These are phyloP conservation scores for Abrostola triplasia DNA, from an alignment of 2,888 invertebrate genomes.

Conservation along the genomic window DNA sequence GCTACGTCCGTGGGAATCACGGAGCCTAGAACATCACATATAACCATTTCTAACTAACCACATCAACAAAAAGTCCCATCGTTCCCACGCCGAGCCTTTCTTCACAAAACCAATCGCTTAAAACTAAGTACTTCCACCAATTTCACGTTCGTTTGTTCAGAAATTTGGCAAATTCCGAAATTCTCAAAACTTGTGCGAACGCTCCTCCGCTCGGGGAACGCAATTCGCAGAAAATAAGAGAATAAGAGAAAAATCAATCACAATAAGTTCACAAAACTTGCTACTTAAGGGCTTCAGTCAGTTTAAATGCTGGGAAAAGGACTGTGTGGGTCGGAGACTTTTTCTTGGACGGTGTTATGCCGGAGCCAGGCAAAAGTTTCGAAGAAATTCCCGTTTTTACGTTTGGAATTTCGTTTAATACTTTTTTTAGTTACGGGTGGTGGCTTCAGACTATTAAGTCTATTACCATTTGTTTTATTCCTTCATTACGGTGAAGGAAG, in stretches of 20 bases:
- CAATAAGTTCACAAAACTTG: constrained; percentile 57
- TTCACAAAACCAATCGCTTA: constrained; percentile 26
- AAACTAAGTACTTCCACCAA: constrained; percentile 46
- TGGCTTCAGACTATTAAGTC: too few relatives aligned
- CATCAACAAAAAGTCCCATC: background rate
- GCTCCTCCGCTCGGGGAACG: constrained; percentile 23
- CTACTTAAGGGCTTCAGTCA: constrained; percentile 54
- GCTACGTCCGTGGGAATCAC: background rate
- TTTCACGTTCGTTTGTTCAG: constrained; percentile 51
- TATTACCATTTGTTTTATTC: too few relatives aligned
- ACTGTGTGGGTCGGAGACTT: constrained; percentile 31
- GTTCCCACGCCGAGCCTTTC: background rate
- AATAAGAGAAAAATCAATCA: constrained; percentile 57
- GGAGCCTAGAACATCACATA: background rate
- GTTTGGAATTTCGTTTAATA: constrained; percentile 3
- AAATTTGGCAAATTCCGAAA: constrained; percentile 25
- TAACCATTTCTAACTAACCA: background rate
- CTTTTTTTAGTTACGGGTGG: background rate
- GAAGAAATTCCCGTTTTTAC: background rate
- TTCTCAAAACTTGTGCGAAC: constrained; percentile 37
- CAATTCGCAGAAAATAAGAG: constrained; percentile 47
- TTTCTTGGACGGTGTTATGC: constrained; percentile 39
- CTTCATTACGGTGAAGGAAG: too few relatives aligned
- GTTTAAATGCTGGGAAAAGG: constrained; percentile 54
- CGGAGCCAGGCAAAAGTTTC: constrained; percentile 22